A percentile compares a stretch with the other conserved stretches of the same genome.
These are phyloP conservation scores for Lysandra coridon DNA, from an alignment of 2,888 invertebrate genomes.

Conservation along the genomic window DNA sequence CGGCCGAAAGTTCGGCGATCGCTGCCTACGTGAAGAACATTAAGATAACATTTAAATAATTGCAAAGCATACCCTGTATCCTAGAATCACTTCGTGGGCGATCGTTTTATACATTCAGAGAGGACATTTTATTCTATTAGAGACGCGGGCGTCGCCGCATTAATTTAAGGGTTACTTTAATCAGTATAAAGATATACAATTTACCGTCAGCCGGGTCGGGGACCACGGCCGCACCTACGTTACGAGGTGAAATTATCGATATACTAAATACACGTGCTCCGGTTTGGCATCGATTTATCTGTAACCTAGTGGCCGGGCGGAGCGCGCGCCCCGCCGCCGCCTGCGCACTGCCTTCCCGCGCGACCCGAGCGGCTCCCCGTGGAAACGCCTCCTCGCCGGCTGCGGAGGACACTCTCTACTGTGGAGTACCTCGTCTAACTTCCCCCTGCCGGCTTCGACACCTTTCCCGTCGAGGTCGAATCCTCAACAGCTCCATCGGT, in stretches of 20 bases:
- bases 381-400: not conserved
- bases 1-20: slow-evolving; percentile 60
- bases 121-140: slow-evolving; percentile 72
- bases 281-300: slow-evolving; percentile 74
- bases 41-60: slow-evolving; percentile 88
- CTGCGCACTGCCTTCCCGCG: slow-evolving; percentile 44
- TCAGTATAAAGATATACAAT: slow-evolving; percentile 66
- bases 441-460: not conserved
- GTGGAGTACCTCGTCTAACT: not conserved
- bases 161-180: slow-evolving; percentile 69
- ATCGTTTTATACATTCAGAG: slow-evolving; percentile 77
- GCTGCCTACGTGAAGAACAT: slow-evolving; percentile 77
- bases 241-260: slow-evolving; percentile 73
- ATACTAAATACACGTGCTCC: slow-evolving; percentile 74
- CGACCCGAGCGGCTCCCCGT: slow-evolving; percentile 46
- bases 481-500: not conserved
- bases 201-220: slow-evolving; percentile 56
- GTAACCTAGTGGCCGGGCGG: slow-evolving; percentile 60
- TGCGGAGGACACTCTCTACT: not conserved
- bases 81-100: slow-evolving; percentile 89
- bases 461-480: slow-evolving; percentile 10
- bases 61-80: slow-evolving; percentile 97
- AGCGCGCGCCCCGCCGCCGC: slow-evolving; percentile 45
- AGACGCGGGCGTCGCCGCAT: slow-evolving; percentile 71
- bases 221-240: slow-evolving; percentile 58